Evolutionary conservation across 2,888 invertebrate genomes (phyloP).

Genomic region (Macrosoma leucophasiata): DNA sequence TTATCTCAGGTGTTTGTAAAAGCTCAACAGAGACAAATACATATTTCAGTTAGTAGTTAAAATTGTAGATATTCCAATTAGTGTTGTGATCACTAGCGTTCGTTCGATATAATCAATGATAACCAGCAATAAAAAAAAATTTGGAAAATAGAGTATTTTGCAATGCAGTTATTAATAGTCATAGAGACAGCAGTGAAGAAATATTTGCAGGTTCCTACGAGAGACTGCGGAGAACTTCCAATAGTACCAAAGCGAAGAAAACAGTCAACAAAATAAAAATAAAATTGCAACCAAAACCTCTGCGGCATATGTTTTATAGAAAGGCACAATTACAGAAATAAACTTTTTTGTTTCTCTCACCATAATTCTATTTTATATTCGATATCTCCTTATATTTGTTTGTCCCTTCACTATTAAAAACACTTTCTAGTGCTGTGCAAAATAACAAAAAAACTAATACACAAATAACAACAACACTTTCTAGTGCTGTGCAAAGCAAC

Average conservation of each 20-base stretch:
- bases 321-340: too few species aligned
- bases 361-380: slow-evolving; percentile 20
- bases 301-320: slow-evolving; percentile 25
- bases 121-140: slow-evolving; percentile 7
- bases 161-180: slow-evolving; percentile 6
- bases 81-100: slow-evolving; percentile 11
- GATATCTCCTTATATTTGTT: slow-evolving; percentile 26
- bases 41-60: slow-evolving; percentile 1
- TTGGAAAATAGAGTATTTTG: slow-evolving; percentile 9
- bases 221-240: slow-evolving; percentile 24
- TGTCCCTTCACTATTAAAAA: slow-evolving; percentile 29
- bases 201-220: too few species aligned
- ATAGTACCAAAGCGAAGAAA: slow-evolving; percentile 25
- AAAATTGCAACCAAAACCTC: slow-evolving; percentile 27
- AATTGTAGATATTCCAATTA: too few species aligned
- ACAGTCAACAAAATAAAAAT: slow-evolving; percentile 23
- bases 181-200: slow-evolving; percentile 10
- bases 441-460: too few species aligned
- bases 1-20: slow-evolving; percentile 9
- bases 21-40: slow-evolving; percentile 10
- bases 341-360: slow-evolving; percentile 5
- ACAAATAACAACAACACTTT: too few species aligned
- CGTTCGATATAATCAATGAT: background rate
- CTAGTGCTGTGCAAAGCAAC: too few species aligned
- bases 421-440: slow-evolving; percentile 28